Evolutionary conservation across 2,797 vertebrate species (phyloP).

Genomic region (Mastacembelus armatus): DNA sequence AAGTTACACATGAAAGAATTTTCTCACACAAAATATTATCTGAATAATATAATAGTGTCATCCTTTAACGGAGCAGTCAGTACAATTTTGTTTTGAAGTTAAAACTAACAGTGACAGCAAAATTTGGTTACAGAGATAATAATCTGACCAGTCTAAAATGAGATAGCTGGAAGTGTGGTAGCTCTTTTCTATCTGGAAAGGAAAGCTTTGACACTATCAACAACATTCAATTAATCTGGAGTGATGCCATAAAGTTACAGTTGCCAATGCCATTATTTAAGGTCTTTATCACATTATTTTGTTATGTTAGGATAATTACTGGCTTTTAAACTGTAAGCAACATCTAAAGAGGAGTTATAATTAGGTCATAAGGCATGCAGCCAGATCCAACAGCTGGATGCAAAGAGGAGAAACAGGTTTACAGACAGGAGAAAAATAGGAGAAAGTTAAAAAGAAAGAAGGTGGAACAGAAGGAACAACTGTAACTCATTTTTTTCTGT

Average conservation of each 20-base stretch:
- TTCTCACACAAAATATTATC: too few relatives aligned
- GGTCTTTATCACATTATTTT: constrained; percentile 19
- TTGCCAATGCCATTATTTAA: constrained; percentile 22
- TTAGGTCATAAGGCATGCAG: not conserved
- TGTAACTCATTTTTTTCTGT: constrained; percentile 13
- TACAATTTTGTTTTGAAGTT: not conserved
- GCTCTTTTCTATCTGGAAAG: not conserved
- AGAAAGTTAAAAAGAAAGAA: not conserved
- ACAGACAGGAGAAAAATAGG: not conserved
- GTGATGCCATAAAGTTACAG: not conserved
- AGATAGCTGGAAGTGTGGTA: not conserved
- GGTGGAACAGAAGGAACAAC: constrained; percentile 1
- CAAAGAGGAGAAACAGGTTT: not conserved
- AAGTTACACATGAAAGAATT: not conserved
- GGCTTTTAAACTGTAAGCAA: constrained; percentile 19
- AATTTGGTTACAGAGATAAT: constrained; percentile 1
- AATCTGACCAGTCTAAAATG: not conserved
- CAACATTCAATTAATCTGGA: constrained; percentile 4
- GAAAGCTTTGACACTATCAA: constrained; percentile 7
- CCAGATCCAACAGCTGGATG: not conserved
- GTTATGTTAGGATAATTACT: constrained; percentile 28
- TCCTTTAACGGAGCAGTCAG: not conserved
- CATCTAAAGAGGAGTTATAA: not conserved
- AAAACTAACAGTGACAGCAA: not conserved
- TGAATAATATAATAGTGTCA: constrained; percentile 5